Evolutionary conservation across 2,797 vertebrate species (phyloP).

Genomic region (Halcyon badia): DNA sequence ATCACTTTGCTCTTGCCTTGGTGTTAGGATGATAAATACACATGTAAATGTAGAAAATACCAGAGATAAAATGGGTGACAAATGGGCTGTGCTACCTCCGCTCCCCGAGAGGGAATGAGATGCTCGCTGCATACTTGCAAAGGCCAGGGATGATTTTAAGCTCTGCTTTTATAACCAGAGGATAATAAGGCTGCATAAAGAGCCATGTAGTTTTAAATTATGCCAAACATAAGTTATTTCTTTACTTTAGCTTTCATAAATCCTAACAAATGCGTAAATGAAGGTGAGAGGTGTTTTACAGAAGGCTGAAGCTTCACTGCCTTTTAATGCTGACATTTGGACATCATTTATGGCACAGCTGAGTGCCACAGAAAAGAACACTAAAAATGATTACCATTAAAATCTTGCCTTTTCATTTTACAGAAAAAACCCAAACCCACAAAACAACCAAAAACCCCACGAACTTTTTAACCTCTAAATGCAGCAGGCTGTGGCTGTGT

Average conservation of each 20-base stretch:
- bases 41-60: conserved; percentile 54
- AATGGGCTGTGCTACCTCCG: conserved; percentile 9
- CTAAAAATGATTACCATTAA: neutral
- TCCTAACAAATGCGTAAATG: neutral
- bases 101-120: neutral
- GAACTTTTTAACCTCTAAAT: neutral
- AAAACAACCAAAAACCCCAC: neutral
- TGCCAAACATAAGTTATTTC: neutral
- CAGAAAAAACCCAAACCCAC: too few relatives aligned
- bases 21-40: conserved; percentile 59
- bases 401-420: neutral
- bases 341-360: neutral
- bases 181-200: conserved; percentile 27
- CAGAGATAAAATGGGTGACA: conserved; percentile 60
- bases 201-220: neutral
- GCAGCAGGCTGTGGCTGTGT: neutral
- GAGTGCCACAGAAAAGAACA: neutral
- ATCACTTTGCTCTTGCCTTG: neutral
- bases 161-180: neutral
- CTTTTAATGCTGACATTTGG: neutral
- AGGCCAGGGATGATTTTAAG: conserved; percentile 9
- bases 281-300: neutral
- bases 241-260: neutral
- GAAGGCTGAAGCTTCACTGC: neutral
- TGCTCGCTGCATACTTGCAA: neutral